These are phyloP conservation scores for Agonopterix subpropinquella DNA, from an alignment of 2,888 invertebrate genomes.

Conservation along the genomic window DNA sequence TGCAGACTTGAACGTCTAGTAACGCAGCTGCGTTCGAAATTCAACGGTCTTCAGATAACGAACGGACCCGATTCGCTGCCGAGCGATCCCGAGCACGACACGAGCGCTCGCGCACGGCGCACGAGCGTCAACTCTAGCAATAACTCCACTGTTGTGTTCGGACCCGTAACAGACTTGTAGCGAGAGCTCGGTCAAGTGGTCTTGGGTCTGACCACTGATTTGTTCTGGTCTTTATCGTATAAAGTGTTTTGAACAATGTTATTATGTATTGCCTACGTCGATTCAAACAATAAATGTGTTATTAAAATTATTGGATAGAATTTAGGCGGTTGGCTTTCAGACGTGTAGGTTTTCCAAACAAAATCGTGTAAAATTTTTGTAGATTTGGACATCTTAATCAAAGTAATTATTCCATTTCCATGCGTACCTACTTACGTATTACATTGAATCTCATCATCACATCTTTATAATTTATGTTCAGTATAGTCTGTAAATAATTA, in stretches of 20 bases:
- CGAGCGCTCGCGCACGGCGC: conserved; percentile 40
- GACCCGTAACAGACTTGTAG: conserved; percentile 78
- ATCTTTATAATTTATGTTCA: too few species aligned
- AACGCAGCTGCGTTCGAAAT: conserved; percentile 70
- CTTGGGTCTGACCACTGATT: conserved; percentile 38
- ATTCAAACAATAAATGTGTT: too few species aligned
- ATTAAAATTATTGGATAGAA: too few species aligned
- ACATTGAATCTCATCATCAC: too few species aligned
- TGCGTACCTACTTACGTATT: too few species aligned
- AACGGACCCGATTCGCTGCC: conserved; percentile 63
- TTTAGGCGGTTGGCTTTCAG: too few species aligned
- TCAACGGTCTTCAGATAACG: conserved; percentile 55
- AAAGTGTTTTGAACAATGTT: conserved; percentile 19
- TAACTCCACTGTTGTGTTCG: conserved; percentile 70
- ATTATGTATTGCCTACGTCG: too few species aligned
- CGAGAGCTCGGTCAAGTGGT: conserved; percentile 42
- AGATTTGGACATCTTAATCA: too few species aligned
- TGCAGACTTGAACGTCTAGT: conserved; percentile 77
- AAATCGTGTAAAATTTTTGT: too few species aligned
- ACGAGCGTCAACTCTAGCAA: conserved; percentile 54
- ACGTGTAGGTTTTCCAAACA: too few species aligned
- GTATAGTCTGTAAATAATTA: too few species aligned
- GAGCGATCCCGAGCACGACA: conserved; percentile 61
- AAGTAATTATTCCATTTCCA: too few species aligned
- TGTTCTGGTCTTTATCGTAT: conserved; percentile 43